Percentiles rank a stretch among this genome's conserved stretches.
Evolutionary conservation across 2,113 vertebrate genomes (phyloP).

Genomic region (Bombycilla garrulus): DNA sequence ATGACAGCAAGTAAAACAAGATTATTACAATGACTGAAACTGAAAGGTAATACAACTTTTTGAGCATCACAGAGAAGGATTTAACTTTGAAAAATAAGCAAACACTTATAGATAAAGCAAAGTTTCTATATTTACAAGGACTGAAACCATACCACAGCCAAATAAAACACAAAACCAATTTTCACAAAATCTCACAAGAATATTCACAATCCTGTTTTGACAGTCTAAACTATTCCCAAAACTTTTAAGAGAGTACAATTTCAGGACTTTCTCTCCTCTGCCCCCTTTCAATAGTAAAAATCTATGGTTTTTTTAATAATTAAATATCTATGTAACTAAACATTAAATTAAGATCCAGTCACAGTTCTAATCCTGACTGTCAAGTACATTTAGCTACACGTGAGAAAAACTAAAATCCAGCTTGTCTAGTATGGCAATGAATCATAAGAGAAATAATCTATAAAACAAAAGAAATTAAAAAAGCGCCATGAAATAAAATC

Average conservation of each 20-base stretch:
- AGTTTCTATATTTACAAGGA: background rate
- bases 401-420: background rate
- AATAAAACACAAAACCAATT: background rate
- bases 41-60: background rate
- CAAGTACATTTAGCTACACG: background rate
- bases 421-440: background rate
- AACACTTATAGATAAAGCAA: background rate
- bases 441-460: background rate
- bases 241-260: background rate
- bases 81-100: background rate
- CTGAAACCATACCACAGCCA: background rate
- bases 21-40: background rate
- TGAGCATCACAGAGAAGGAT: background rate
- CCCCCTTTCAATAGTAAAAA: background rate
- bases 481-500: rapidly evolving
- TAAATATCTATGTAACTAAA: background rate
- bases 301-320: background rate
- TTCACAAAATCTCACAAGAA: background rate
- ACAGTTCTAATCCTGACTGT: background rate
- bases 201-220: background rate
- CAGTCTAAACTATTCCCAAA: background rate
- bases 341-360: background rate
- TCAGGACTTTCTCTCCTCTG: background rate
- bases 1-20: background rate
- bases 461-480: background rate